Conservation (phyloP, 2,888 invertebrate genomes). For the Acleris holmiana region DNA sequence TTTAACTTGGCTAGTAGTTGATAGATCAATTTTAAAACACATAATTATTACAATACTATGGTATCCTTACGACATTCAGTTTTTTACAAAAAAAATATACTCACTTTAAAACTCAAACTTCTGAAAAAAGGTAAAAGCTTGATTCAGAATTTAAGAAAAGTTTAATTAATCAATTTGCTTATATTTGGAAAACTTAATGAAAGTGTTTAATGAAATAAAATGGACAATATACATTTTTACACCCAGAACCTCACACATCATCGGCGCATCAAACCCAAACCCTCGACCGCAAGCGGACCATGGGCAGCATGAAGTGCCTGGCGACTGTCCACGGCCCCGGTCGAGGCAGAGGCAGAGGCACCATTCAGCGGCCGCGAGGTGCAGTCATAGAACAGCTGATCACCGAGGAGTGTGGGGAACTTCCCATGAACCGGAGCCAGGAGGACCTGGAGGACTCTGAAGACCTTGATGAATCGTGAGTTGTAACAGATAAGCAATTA, state of each 20-base stretch:
- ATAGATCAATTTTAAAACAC: too few species aligned
- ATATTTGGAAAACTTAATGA: too few species aligned
- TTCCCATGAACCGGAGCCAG: conserved; percentile 71
- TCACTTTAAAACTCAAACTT: too few species aligned
- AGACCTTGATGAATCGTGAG: conserved; percentile 83
- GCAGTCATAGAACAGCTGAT: conserved; percentile 75
- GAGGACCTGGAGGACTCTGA: conserved; percentile 86
- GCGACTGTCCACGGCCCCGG: conserved; percentile 73
- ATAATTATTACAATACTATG: too few species aligned
- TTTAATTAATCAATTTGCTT: too few species aligned
- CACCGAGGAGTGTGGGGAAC: conserved; percentile 75
- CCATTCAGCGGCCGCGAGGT: conserved; percentile 69
- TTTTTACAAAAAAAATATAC: too few species aligned
- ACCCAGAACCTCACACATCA: conserved; percentile 75
- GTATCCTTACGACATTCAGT: too few species aligned
- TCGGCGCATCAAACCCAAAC: conserved; percentile 80
- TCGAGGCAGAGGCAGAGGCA: conserved; percentile 61
- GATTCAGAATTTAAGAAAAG: too few species aligned
- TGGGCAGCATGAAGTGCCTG: conserved; percentile 64
- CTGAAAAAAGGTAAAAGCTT: too few species aligned
- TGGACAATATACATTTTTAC: neutral
- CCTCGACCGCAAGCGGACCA: conserved; percentile 67
- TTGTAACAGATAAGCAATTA: neutral
- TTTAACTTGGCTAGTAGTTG: too few species aligned
- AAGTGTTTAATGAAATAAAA: too few species aligned